Evolutionary conservation across 2,113 vertebrate genomes (phyloP), one percentile per base, ranked within the genome.

Genomic region (Mesembrinibis cayennensis): DNA sequence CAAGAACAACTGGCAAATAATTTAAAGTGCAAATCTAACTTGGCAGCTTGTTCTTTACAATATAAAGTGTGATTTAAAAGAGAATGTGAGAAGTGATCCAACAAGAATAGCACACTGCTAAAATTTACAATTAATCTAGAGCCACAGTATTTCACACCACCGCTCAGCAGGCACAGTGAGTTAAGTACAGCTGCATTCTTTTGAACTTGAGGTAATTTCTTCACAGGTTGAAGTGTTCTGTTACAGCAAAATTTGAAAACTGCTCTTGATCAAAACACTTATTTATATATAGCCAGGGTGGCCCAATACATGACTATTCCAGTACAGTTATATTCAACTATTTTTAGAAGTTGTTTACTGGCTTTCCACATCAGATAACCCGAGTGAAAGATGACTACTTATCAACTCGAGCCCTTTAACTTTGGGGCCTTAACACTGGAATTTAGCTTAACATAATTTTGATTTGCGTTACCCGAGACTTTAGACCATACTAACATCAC

Each of bases 1-100:
- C 36, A 76, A 53, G 86, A 94, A 92, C 72, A 92, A 77, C 95
- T 91, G 89, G 83, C 73, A 78, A 89, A 78, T 63, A 92, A 92
- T 63, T 73, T 30, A 1, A 78, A 93, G 76, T 23, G 52, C 55
- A 81, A 95, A 78, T 13, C 55, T 16, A 63, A 79, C 47, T 27
- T 32, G 11, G 85, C 89, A 95, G 83, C 36, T 76, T 63, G 52
- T 44, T 78, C 95, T 61, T 83, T 50, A 82, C 94, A 81, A 72
- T 32, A 61, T 26, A 42, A 82, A 91, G 78, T 1, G 20, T 4
- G 30, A 74, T 42, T 86, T 53, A 61, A n/a, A 79, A 70, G 81
- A 59, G 53, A 85, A 86, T 5, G 66, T 88, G 87, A 90, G 74
- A 91, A 95, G 22, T 8, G 27, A 85, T 40, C 58, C 82, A 82